Evolutionary conservation across 2,888 invertebrate genomes (phyloP), one percentile per base, ranked within the genome.

Genomic region (Scrobipalpa atriplicella): DNA sequence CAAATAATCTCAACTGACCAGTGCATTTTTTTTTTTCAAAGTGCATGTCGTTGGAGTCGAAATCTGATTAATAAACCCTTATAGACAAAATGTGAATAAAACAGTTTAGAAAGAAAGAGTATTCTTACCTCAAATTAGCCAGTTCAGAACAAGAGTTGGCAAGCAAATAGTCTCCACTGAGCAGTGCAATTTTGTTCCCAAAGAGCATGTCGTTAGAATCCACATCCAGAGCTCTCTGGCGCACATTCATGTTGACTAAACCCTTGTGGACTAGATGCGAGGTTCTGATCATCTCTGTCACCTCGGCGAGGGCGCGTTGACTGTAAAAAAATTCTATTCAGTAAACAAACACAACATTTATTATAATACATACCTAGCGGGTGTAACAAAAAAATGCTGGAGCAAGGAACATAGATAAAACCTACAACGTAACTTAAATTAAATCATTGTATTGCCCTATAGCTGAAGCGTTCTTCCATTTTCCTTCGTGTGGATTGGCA

Each of bases 281-380:
- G 0, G 98, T 98, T 61, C 98, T 95, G 71, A 99, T 98, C 97
- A 99, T 98, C 93, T 99, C 99, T 0, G 97, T 97, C n/a, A 98
- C 97, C 88, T 99, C 98, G 0, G 98, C 98, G 64, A 99, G 87
- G 1, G 96, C 96, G 68, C 97, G 94, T 85, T 98, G 98, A 71
- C 97, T 95, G 81, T 54, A 58, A 58, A 70, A 6, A 71, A 69
- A n/a, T 6, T n/a, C n/a, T n/a, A n/a, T n/a, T n/a, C n/a, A n/a
- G n/a, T n/a, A n/a, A n/a, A n/a, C n/a, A n/a, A n/a, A n/a, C n/a
- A n/a, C n/a, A n/a, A n/a, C n/a, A n/a, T n/a, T n/a, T n/a, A n/a
- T n/a, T n/a, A n/a, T n/a, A n/a, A n/a, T n/a, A n/a, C n/a, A n/a
- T n/a, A n/a, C n/a, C n/a, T n/a, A n/a, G n/a, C n/a, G n/a, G n/a